Base-by-base conservation (phyloP, 2,113 vertebrate genomes). In the Scophthalmus maximus region DNA sequence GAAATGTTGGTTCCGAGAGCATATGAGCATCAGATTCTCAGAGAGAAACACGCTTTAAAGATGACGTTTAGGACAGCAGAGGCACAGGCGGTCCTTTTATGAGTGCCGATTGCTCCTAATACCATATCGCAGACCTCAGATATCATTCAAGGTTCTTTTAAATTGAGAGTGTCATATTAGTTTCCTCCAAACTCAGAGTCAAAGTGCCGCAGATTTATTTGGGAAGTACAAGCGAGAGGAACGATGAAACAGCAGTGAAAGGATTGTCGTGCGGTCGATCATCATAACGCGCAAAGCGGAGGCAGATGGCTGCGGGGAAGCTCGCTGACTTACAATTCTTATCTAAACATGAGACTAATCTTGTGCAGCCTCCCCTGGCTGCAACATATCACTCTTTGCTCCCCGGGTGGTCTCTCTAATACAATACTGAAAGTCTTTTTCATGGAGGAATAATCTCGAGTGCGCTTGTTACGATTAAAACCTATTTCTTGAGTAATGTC, bases 271-370 rank as follows among this genome's bases (percentile, higher is more conserved):
- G n/a, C 34, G 57, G 38, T 51, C 38, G 40, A 30, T 74, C 40
- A 18, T 0, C 50, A n/a, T 53, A 49, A 67, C 15, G n/a, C 1
- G 46, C 40, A 47, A 62, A 42, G 72, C 17, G 26, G 34, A 60
- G 49, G 64, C 82, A 84, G 83, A 82, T 79, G 82, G 79, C 69
- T 66, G 32, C 9, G 47, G 20, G 65, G 38, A 50, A 60, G 66
- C 76, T 80, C 78, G 77, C 0, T 73, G 64, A 63, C 65, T 86
- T 77, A 30, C 29, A 73, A 15, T 70, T 83, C 55, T 84, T 65
- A 68, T 86, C 56, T 34, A 63, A 79, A 83, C 70, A 61, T 23
- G 14, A 78, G 51, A 63, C 61, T 67, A 63, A 76, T 59, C 29
- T 46, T 2, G 36, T 7, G 10, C 23, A 0, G 34, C 27, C 40